Conservation (phyloP, 2,113 vertebrate genomes). For the Ariopsis seemanni region DNA sequence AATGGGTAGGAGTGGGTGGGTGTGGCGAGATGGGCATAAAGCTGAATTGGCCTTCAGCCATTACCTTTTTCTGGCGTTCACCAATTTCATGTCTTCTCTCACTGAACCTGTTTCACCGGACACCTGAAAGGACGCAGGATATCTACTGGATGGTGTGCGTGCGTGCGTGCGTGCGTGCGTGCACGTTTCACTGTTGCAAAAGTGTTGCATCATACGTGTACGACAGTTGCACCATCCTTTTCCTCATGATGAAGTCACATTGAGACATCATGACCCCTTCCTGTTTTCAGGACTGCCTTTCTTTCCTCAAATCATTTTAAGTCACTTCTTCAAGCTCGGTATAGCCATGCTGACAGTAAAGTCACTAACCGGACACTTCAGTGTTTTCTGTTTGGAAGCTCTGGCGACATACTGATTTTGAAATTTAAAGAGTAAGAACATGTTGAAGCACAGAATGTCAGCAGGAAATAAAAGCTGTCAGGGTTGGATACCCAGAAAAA, state of each 20-base stretch:
- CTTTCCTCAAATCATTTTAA: background rate
- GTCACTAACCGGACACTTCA: too few species aligned
- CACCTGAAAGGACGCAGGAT: background rate
- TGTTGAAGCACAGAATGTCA: background rate
- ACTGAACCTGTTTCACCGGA: background rate
- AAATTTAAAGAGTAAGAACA: background rate
- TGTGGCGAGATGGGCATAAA: slow-evolving; percentile 69
- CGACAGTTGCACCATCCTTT: background rate
- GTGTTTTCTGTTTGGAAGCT: background rate
- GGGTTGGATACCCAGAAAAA: background rate
- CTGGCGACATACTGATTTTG: background rate
- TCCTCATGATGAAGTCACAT: background rate
- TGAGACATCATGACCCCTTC: background rate
- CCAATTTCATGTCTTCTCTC: background rate
- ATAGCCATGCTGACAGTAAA: too few species aligned
- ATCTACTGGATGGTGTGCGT: background rate
- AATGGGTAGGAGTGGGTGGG: slow-evolving; percentile 69
- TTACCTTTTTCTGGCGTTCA: background rate
- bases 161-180: too few species aligned
- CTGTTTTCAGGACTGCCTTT: background rate
- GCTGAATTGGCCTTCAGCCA: slow-evolving; percentile 48
- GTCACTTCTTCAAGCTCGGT: too few species aligned
- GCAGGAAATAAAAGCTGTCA: background rate
- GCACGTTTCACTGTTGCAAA: background rate
- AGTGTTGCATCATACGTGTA: background rate